These are phyloP conservation scores for Tor tambroides DNA, from an alignment of 2,113 vertebrate genomes.

Conservation along the genomic window DNA sequence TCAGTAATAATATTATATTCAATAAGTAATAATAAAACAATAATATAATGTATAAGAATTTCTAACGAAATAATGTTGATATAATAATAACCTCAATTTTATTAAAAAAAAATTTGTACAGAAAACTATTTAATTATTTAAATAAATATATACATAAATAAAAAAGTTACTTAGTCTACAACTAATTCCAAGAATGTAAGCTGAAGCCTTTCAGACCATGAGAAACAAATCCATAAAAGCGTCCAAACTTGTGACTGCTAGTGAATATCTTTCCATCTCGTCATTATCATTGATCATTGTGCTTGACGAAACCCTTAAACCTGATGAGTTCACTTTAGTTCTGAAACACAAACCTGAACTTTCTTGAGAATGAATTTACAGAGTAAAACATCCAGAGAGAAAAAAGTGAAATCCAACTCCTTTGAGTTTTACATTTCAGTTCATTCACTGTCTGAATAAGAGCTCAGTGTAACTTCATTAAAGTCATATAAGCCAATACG, in stretches of 20 bases:
- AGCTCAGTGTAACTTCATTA: conserved; percentile 34
- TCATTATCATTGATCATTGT: neutral
- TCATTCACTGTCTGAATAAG: neutral
- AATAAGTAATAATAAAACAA: too few species aligned
- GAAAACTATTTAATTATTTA: too few species aligned
- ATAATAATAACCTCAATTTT: too few species aligned
- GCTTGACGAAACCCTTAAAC: neutral
- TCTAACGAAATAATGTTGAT: too few species aligned
- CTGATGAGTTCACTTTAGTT: neutral
- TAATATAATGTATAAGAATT: too few species aligned
- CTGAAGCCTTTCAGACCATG: neutral
- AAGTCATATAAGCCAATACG: conserved; percentile 25
- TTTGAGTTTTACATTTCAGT: neutral
- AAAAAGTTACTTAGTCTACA: neutral
- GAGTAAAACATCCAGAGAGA: neutral
- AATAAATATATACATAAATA: too few species aligned
- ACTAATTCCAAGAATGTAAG: neutral
- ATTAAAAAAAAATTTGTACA: too few species aligned
- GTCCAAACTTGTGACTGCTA: neutral
- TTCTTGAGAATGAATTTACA: neutral
- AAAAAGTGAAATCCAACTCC: neutral
- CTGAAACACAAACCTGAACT: neutral
- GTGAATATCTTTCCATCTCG: neutral
- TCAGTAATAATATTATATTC: too few species aligned
- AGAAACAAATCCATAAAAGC: neutral